Percentiles rank a stretch among this genome's conserved stretches.
Evolutionary conservation across 2,797 vertebrate genomes (phyloP).

Genomic region (Acipenser oxyrinchus): DNA sequence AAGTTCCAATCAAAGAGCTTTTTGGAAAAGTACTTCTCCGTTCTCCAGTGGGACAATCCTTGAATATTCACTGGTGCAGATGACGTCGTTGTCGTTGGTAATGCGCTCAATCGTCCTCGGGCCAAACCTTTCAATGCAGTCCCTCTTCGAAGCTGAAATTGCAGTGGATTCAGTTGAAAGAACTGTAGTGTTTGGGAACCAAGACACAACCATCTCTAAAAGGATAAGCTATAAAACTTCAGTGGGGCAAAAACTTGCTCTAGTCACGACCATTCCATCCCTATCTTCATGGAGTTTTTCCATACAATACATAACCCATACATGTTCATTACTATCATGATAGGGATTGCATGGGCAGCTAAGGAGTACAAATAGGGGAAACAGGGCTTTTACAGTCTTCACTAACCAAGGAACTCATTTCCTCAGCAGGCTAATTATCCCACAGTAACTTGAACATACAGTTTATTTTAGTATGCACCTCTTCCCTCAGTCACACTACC

Average conservation of each 20-base stretch:
- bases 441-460: not conserved
- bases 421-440: conserved; percentile 8
- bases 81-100: conserved; percentile 62
- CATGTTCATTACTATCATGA: conserved; percentile 10
- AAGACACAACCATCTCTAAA: not conserved
- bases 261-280: conserved; percentile 14
- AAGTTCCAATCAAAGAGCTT: too few relatives aligned
- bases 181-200: conserved; percentile 12
- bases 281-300: not conserved
- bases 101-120: conserved; percentile 74
- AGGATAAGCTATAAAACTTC: not conserved
- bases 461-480: not conserved
- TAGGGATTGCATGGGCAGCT: not conserved
- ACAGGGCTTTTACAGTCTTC: conserved; percentile 3
- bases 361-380: conserved; percentile 5
- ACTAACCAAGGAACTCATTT: conserved; percentile 5
- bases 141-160: conserved; percentile 77
- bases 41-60: conserved; percentile 91
- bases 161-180: too few relatives aligned
- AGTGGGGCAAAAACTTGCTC: not conserved
- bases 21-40: conserved; percentile 61
- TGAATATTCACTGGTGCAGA: conserved; percentile 87
- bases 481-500: not conserved
- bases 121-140: conserved; percentile 88
- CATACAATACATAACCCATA: not conserved